phyloP scores from a whole-genome alignment of 2,797 vertebrate genomes.

The Notolepis coatsorum region DNA sequence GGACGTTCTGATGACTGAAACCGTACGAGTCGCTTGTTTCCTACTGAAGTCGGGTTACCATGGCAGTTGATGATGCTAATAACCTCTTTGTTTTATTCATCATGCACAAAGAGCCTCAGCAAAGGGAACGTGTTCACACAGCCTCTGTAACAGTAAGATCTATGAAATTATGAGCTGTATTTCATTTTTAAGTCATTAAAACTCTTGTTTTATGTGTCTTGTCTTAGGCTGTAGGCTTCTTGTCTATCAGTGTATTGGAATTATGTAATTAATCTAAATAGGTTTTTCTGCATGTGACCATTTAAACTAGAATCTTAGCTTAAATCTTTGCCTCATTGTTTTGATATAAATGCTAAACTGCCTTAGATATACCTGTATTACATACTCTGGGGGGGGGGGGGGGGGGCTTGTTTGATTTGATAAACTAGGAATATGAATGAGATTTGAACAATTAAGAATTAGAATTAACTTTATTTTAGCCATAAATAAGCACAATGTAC shows the following conservation, averaged over 20 bases:
- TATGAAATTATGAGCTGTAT: neutral
- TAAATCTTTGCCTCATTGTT: no score
- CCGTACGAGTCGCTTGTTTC: slow-evolving; percentile 36
- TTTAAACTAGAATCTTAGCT: no score
- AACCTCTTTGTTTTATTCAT: slow-evolving; percentile 30
- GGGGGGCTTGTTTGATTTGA: no score
- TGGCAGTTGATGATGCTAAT: slow-evolving; percentile 17
- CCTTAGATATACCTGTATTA: no score
- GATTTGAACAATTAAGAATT: no score
- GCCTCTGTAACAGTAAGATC: no score
- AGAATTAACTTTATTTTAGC: no score
- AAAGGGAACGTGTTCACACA: slow-evolving; percentile 11
- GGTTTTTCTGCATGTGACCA: slow-evolving; percentile 60
- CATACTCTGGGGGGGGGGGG: no score
- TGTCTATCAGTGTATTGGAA: slow-evolving; percentile 44
- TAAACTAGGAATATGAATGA: no score
- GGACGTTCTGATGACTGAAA: slow-evolving; percentile 9
- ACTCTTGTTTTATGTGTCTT: slow-evolving; percentile 35
- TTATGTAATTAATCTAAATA: slow-evolving; percentile 60
- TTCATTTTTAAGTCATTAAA: no score
- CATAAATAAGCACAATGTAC: no score
- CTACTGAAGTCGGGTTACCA: slow-evolving; percentile 62
- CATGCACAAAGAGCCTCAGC: slow-evolving; percentile 1
- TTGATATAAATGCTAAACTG: no score
- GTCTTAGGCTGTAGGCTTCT: slow-evolving; percentile 27